Base-by-base conservation (phyloP, 2,113 vertebrate genomes). In the Chloropsis cyanopogon region DNA sequence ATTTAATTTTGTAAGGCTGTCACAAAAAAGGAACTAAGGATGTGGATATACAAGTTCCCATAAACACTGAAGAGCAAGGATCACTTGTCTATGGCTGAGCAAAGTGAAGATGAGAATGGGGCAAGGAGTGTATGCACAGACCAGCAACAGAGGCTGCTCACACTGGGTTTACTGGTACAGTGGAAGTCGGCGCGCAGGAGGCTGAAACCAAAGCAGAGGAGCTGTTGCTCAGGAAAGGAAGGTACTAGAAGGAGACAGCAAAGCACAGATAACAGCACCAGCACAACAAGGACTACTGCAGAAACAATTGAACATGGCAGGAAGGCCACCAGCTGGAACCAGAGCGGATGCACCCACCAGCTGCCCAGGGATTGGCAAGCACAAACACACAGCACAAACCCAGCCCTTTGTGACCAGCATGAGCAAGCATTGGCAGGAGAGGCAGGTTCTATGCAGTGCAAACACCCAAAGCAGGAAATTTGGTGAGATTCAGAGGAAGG, bases 111-210 rank as follows among this genome's bases (percentile, higher is more conserved):
- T 39, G 31, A 49, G 13, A 49, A 33, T 12, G 49, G n/a, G 24
- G 29, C 63, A 68, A 41, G 41, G n/a, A 76, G 4, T 1, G 4
- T 14, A 47, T 7, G 26, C 49, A 42, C n/a, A 64, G 82, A 82
- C 33, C 69, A 60, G 46, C 42, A 65, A 28, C 46, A 65, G 25
- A 25, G 10, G 3, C 25, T 46, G 2, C 53, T 52, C 64, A 69
- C n/a, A 53, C 47, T 66, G 64, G n/a, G 23, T 71, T 81, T 72
- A 63, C 19, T 49, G 42, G 17, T 22, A 26, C 24, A 60, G n/a
- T 5, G 63, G 20, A 54, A 73, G 63, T 0, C 65, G 44, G 39
- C 88, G 42, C 0, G 0, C 39, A 56, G 33, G 42, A 39, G 12
- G 31, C 35, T 35, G 44, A 68, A 92, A 71, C 8, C 8, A 37